phyloP scores from a whole-genome alignment of 23 tunicate genomes.

The Styela plicata region DNA sequence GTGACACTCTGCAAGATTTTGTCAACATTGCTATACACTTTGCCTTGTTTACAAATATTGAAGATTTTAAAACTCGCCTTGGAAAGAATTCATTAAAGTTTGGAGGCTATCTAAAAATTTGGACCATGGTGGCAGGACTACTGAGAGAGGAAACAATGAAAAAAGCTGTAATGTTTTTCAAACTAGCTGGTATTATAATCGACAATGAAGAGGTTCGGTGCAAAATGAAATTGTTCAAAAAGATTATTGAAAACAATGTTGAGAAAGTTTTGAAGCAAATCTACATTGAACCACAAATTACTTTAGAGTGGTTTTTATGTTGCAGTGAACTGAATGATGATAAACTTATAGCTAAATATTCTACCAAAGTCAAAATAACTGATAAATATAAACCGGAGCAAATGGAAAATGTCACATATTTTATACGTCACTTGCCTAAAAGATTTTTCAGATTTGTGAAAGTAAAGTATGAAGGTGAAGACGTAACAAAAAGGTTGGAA shows the following conservation, averaged over 20 bases:
- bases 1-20: neutral
- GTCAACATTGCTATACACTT: neutral
- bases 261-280: neutral
- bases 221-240: neutral
- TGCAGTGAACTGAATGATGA: constrained; percentile 6
- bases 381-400: neutral
- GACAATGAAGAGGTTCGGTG: neutral
- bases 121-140: neutral
- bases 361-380: neutral
- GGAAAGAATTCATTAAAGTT: neutral
- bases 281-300: neutral
- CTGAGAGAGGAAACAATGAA: neutral
- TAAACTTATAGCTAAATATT: neutral
- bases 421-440: neutral
- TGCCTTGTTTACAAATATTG: neutral
- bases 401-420: neutral
- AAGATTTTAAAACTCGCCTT: neutral
- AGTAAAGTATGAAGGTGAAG: neutral
- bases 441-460: neutral
- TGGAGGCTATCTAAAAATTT: neutral
- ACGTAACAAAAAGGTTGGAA: neutral
- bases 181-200: neutral
- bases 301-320: neutral
- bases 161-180: neutral
- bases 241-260: neutral